Percentiles rank a stretch among this genome's conserved stretches.
Conservation (phyloP, 2,888 invertebrate species). For the Minunthozetes semirufus region DNA sequence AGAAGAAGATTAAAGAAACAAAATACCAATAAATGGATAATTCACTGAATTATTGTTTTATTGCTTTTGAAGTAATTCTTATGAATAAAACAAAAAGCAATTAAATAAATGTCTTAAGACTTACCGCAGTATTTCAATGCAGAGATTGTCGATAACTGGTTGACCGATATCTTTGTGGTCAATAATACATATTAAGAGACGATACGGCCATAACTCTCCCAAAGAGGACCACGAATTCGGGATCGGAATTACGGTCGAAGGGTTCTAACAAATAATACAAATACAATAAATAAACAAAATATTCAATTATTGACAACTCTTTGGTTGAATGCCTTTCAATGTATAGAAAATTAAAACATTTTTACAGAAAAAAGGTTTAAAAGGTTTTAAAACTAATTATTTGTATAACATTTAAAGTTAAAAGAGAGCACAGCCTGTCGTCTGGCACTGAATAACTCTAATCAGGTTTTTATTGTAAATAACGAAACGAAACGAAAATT, state of each 20-base stretch:
- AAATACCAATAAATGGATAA: background rate
- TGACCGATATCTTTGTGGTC: conserved; percentile 81
- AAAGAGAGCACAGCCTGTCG: background rate
- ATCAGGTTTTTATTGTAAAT: no score
- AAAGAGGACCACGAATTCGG: conserved; percentile 35
- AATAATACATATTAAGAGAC: conserved; percentile 70
- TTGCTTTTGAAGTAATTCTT: background rate
- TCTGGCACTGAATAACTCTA: no score
- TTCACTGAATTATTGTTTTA: background rate
- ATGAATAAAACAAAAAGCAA: background rate
- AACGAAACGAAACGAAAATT: background rate
- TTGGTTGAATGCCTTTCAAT: background rate
- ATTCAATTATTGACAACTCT: background rate
- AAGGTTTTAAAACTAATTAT: conserved; percentile 9
- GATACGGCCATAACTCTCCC: conserved; percentile 54
- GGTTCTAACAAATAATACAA: no score
- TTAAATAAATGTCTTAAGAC: background rate
- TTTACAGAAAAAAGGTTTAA: background rate
- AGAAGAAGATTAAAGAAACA: background rate
- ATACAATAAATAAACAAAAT: background rate
- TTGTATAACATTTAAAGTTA: background rate
- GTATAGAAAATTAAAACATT: no score
- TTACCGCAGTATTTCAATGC: conserved; percentile 63
- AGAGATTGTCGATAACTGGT: conserved; percentile 65
- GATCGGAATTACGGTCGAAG: conserved; percentile 32